These are phyloP conservation scores for Octopus bimaculoides DNA, from an alignment of 1,140 invertebrate species.

Conservation along the genomic window DNA sequence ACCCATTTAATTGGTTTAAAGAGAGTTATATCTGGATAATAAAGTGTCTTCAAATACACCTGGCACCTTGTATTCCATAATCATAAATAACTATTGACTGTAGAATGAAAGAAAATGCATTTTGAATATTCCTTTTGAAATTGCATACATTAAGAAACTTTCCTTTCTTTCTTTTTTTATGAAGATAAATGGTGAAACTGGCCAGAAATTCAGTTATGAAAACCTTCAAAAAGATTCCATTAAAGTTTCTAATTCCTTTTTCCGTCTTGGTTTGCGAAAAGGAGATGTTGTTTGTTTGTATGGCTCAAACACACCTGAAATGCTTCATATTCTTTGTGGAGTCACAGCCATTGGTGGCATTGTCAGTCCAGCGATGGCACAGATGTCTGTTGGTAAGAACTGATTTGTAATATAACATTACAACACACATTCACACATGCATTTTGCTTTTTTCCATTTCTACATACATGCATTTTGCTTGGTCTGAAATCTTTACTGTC, in stretches of 20 bases:
- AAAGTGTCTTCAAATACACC: too few species aligned
- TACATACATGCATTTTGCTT: too few species aligned
- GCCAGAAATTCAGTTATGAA: not conserved
- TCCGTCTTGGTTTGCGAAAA: constrained; percentile 61
- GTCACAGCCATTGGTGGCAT: constrained; percentile 68
- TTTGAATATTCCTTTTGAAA: too few species aligned
- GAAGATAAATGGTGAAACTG: not conserved
- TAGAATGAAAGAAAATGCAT: too few species aligned
- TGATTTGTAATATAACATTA: not conserved
- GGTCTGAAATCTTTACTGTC: too few species aligned
- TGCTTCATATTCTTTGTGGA: constrained; percentile 67
- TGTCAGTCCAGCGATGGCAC: constrained; percentile 76
- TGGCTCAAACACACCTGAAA: constrained; percentile 77
- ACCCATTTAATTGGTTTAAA: too few species aligned
- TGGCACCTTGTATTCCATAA: too few species aligned
- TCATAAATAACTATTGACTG: too few species aligned
- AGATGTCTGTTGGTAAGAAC: constrained; percentile 72
- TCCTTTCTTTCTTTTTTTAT: not conserved
- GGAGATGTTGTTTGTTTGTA: constrained; percentile 72
- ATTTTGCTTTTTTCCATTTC: too few species aligned
- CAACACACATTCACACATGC: too few species aligned
- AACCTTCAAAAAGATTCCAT: not conserved
- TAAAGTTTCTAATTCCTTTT: not conserved
- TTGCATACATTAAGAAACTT: too few species aligned
- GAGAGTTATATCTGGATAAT: too few species aligned